A percentile compares a stretch with the other conserved stretches of the same genome.
phyloP scores from a whole-genome alignment of 2,888 invertebrate species.

The Epicampocera succincta region DNA sequence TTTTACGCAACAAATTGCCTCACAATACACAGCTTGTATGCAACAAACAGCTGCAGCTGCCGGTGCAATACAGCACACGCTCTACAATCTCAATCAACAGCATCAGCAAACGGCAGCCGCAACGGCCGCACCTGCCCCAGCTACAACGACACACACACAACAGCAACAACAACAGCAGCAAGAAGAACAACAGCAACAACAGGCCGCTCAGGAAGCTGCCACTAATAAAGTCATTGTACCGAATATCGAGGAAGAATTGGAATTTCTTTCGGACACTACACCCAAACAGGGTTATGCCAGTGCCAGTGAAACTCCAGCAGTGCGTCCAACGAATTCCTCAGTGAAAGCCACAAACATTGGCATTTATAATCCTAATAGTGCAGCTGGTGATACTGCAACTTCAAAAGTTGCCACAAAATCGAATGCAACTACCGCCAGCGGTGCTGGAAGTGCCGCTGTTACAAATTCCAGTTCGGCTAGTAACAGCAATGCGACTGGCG shows the following conservation, averaged over 20 bases:
- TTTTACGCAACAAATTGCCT: conserved; percentile 80
- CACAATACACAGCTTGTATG: conserved; percentile 80
- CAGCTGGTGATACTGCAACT: conserved; percentile 33
- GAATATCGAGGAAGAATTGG: conserved; percentile 93
- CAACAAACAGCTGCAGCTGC: conserved; percentile 75
- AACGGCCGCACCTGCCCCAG: conserved; percentile 71
- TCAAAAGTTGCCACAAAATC: conserved; percentile 55
- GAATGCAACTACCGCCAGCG: conserved; percentile 68
- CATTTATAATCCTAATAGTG: conserved; percentile 78
- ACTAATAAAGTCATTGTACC: conserved; percentile 93
- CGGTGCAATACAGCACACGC: conserved; percentile 73
- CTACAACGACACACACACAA: conserved; percentile 73
- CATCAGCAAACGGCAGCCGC: conserved; percentile 71
- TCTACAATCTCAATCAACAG: conserved; percentile 74
- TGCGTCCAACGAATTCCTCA: conserved; percentile 73
- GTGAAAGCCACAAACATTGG: conserved; percentile 78
- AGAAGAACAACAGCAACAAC: conserved; percentile 73
- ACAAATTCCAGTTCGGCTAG: conserved; percentile 67
- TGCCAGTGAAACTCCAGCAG: conserved; percentile 70
- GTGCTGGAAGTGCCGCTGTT: conserved; percentile 58
- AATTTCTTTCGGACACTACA: conserved; percentile 85
- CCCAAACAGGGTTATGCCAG: conserved; percentile 78
- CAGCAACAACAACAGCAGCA: conserved; percentile 76
- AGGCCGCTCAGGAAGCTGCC: conserved; percentile 79
- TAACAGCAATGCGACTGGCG: conserved; percentile 68